Evolutionary conservation across 2,888 invertebrate genomes (phyloP), one percentile per base, ranked within the genome.

Genomic region (Gisinianus flammeolus): DNA sequence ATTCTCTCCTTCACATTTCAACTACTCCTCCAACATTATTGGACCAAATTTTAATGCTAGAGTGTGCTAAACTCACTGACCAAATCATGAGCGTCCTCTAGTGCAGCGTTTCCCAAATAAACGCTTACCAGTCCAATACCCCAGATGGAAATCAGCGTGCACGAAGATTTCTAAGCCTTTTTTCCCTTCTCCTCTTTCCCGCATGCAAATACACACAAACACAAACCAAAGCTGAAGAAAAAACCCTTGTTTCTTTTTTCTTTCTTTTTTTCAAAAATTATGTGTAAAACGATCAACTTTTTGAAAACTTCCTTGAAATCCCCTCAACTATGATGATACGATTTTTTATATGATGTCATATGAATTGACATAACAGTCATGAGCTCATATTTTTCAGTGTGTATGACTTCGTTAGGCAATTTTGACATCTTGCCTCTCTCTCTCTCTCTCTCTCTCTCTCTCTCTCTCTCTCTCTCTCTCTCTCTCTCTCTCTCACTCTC

Each of bases 221-320:
- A 44, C 16, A 44, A 16, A 44, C 6, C 6, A 44, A 44, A 44
- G 8, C 44, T 44, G 16, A 44, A 44, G 44, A 44, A 54, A 54
- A 54, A 54, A 54, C n/a, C 54, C 26, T n/a, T 30, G 16, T 24
- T 64, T 26, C 30, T n/a, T n/a, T n/a, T 64, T 26, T 64, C 64
- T 22, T 3, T 64, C 30, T 64, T 26, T 31, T 67, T 72, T 26
- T 22, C 30, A 70, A 52, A 33, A 72, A 52, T 58, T 68, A 54
- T 19, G 19, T 54, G 54, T 5, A 19, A 54, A n/a, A 3, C n/a
- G 54, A 16, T 54, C 19, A 4, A n/a, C 54, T 16, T n/a, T n/a
- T n/a, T 54, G n/a, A 54, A 54, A 44, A 12, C n/a, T n/a, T n/a
- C n/a, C n/a, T n/a, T n/a, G n/a, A n/a, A n/a, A n/a, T n/a, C n/a